Percentiles rank a stretch among this genome's conserved stretches.
These are phyloP conservation scores for Lithophane socia DNA, from an alignment of 2,888 invertebrate genomes.

Conservation along the genomic window DNA sequence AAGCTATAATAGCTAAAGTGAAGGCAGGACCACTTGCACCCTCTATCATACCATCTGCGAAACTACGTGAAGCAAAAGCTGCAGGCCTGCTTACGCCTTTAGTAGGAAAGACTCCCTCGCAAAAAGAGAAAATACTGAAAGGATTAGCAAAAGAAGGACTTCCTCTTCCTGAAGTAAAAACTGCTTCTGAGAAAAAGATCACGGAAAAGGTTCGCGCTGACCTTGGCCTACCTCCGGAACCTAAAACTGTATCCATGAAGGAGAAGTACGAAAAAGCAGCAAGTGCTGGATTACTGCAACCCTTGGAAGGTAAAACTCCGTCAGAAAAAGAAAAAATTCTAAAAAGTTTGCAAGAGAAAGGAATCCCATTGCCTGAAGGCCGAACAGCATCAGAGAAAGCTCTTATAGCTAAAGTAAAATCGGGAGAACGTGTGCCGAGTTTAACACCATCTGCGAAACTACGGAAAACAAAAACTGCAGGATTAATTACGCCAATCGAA, in stretches of 20 bases:
- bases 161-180: neutral
- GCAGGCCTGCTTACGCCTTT: neutral
- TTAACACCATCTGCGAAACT: neutral
- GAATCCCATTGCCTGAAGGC: neutral
- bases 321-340: neutral
- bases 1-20: constrained; percentile 5
- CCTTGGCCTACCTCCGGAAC: constrained; percentile 1
- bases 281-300: neutral
- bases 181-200: neutral
- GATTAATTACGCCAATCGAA: neutral
- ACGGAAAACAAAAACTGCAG: neutral
- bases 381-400: neutral
- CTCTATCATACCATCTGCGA: neutral
- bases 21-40: neutral
- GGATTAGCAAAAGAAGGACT: neutral
- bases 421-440: neutral
- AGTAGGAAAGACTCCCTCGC: neutral
- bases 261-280: neutral
- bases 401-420: neutral
- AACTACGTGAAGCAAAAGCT: neutral
- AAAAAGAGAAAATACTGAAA: neutral
- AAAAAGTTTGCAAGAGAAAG: neutral
- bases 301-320: neutral
- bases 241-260: neutral
- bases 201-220: neutral